Conservation (phyloP, 2,888 invertebrate genomes). For the Thumatha senex region DNA sequence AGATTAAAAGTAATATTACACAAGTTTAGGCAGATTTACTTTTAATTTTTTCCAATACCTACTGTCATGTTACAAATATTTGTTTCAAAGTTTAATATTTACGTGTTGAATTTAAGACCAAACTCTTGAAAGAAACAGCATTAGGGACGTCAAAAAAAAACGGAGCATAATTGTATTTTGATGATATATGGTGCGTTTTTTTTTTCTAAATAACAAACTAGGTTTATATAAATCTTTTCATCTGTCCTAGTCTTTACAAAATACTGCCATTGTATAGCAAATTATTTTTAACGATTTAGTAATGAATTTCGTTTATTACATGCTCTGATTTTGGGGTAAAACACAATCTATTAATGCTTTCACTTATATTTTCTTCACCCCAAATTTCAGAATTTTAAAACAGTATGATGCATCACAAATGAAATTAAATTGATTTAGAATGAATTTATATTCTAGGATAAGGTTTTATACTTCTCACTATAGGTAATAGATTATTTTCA, state of each 20-base stretch:
- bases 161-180: neutral
- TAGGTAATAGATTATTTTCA: neutral
- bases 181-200: neutral
- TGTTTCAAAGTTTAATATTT: constrained; percentile 11
- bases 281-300: too few relatives aligned
- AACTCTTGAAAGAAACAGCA: constrained; percentile 9
- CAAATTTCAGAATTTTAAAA: neutral
- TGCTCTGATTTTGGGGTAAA: neutral
- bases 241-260: constrained; percentile 2
- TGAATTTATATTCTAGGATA: constrained; percentile 3
- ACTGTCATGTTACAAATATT: constrained; percentile 8
- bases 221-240: neutral
- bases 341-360: neutral
- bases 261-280: constrained; percentile 16
- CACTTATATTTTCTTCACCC: neutral
- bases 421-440: constrained; percentile 1
- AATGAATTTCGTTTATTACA: constrained; percentile 1
- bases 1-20: too few relatives aligned
- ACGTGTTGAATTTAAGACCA: constrained; percentile 9
- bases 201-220: neutral
- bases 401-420: constrained; percentile 9
- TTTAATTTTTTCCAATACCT: too few relatives aligned
- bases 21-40: too few relatives aligned
- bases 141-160: constrained; percentile 1
- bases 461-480: neutral